phyloP scores from a whole-genome alignment of 2,113 vertebrate genomes.

The Rattus norvegicus region DNA sequence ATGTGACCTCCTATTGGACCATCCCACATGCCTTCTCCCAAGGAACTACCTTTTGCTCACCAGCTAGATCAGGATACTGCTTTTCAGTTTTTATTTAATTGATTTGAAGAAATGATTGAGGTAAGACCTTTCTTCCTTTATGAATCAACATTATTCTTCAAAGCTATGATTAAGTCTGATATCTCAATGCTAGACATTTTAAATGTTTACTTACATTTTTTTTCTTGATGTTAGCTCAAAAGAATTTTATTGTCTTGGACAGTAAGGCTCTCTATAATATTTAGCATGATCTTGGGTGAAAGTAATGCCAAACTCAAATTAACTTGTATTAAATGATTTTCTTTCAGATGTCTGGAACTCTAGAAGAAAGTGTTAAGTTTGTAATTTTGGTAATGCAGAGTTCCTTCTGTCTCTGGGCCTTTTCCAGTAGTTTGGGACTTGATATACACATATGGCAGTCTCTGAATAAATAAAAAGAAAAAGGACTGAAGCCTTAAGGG shows the following conservation, averaged over 20 bases:
- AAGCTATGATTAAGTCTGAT: slow-evolving; percentile 42
- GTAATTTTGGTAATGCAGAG: no score
- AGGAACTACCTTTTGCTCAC: not conserved
- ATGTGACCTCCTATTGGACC: not conserved
- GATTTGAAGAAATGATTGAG: not conserved
- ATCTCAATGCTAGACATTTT: not conserved
- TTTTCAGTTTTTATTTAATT: not conserved
- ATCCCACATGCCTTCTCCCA: not conserved
- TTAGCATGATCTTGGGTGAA: slow-evolving; percentile 15
- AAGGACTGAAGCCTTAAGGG: not conserved
- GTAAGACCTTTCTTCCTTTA: not conserved
- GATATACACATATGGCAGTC: not conserved
- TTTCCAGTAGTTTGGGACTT: not conserved
- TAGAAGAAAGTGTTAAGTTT: not conserved
- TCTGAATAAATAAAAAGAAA: not conserved
- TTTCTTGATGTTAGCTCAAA: not conserved
- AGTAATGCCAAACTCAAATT: not conserved
- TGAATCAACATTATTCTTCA: not conserved
- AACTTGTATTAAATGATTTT: not conserved
- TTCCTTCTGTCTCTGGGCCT: not conserved
- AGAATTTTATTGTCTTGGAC: not conserved
- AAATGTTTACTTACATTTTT: slow-evolving; percentile 19
- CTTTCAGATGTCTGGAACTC: not conserved
- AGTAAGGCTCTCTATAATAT: not conserved
- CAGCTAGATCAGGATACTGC: not conserved